Evolutionary conservation across 1,140 invertebrate species (phyloP), one percentile per base, ranked within the genome.

Genomic region (Phocides pigmalion): DNA sequence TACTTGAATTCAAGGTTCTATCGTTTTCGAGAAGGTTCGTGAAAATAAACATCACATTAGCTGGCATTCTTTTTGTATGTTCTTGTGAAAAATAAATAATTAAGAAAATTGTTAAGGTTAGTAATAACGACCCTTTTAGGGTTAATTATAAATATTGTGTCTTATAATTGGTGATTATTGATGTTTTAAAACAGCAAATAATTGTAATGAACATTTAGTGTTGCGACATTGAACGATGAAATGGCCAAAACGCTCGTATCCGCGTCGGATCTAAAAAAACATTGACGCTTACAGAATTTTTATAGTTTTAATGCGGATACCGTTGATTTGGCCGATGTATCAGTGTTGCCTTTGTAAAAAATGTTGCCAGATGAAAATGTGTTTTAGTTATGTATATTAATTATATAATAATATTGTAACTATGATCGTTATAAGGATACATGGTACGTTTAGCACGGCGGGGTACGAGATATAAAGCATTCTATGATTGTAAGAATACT

Each of bases 391-490:
- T 2, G 32, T 47, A 14, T 25, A 28, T 42, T 9, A n/a, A n/a
- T n/a, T n/a, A n/a, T n/a, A 9, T 42, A 1, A 39, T n/a, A n/a
- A n/a, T 51, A 51, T 28, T 35, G n/a, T 20, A 56, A 49, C n/a
- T 37, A 22, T 62, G 22, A 62, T 46, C 37, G 22, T 46, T 51
- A 28, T 9, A 32, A 25, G 25, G 15, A 39, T 35, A 20, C 20
- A 25, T 37, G 62, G 70, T 64, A 59, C 47, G 76, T 62, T 72
- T 78, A 79, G 78, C 76, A 73, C 70, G 80, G 78, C 73, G 82
- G 79, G 74, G 70, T 59, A 71, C n/a, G 16, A 44, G 15, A 58
- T 28, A 28, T 28, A 58, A 64, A 66, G 49, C 42, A 70, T 62
- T 68, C 49, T 76, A 66, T 62, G 58, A 74, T 51, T 71, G 67